phyloP scores from a whole-genome alignment of 2,888 invertebrate genomes.

The Nebria salina region DNA sequence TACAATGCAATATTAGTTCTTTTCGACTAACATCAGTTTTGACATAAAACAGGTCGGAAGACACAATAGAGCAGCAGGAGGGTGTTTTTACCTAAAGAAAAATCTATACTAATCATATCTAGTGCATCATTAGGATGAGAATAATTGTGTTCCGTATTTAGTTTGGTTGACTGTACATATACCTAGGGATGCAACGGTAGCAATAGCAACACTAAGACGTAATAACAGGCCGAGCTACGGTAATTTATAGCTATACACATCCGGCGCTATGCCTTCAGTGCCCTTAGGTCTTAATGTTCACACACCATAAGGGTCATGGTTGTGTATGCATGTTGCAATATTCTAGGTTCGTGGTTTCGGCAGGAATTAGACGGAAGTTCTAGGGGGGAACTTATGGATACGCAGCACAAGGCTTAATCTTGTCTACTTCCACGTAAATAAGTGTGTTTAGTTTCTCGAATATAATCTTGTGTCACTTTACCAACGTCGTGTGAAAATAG shows the following conservation, averaged over 20 bases:
- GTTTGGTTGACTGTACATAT: constrained; percentile 11
- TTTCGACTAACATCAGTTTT: neutral
- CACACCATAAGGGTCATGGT: constrained; percentile 21
- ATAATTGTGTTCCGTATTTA: neutral
- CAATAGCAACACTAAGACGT: constrained; percentile 50
- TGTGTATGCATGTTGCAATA: constrained; percentile 4
- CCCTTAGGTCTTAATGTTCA: constrained; percentile 7
- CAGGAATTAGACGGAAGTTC: constrained; percentile 17
- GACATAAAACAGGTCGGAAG: constrained; percentile 3
- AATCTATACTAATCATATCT: neutral
- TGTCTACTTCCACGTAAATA: constrained; percentile 43
- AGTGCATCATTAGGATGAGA: neutral
- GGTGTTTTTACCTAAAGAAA: neutral
- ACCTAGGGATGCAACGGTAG: neutral
- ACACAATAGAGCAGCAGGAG: constrained; percentile 2
- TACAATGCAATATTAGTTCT: too few relatives aligned
- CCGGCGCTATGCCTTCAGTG: constrained; percentile 49
- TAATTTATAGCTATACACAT: constrained; percentile 55
- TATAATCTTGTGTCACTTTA: constrained; percentile 43
- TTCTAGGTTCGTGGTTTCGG: constrained; percentile 9
- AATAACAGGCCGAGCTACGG: constrained; percentile 54
- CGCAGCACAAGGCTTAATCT: constrained; percentile 44
- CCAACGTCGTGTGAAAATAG: constrained; percentile 20
- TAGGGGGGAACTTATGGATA: constrained; percentile 28
- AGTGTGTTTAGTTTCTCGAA: constrained; percentile 44